Evolutionary conservation across 2,113 vertebrate genomes (phyloP).

Genomic region (Megaleporinus macrocephalus): DNA sequence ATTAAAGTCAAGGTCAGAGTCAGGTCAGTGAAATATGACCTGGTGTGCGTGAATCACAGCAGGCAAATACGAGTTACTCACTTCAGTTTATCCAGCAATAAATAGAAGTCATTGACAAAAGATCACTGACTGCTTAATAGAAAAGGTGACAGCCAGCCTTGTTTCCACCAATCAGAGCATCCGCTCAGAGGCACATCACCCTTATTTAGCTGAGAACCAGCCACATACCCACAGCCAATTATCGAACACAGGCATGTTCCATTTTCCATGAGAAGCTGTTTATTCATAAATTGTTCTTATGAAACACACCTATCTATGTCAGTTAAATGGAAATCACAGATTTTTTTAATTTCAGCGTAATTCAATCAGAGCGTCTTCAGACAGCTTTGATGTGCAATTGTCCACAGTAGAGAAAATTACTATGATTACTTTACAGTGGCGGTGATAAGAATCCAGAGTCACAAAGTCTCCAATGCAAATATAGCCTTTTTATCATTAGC

Average conservation of each 20-base stretch:
- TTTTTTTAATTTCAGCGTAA: too few species aligned
- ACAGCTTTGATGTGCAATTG: too few species aligned
- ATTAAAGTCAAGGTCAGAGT: not conserved
- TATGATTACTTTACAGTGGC: too few species aligned
- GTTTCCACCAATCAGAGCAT: not conserved
- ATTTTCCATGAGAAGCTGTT: not conserved
- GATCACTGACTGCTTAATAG: not conserved
- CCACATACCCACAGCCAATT: not conserved
- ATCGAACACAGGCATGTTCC: not conserved
- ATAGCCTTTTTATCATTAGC: too few species aligned
- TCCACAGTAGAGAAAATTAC: too few species aligned
- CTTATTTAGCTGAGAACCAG: not conserved
- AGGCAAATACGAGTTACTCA: not conserved
- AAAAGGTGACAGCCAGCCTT: not conserved
- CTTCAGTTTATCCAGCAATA: slow-evolving; percentile 7
- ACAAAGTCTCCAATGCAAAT: too few species aligned
- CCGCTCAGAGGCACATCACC: not conserved
- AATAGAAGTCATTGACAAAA: not conserved
- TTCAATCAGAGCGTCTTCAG: too few species aligned
- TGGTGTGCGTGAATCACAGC: not conserved
- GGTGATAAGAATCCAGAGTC: too few species aligned
- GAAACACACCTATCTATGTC: too few species aligned
- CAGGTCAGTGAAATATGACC: not conserved
- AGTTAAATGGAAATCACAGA: too few species aligned
- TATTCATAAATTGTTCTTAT: not conserved